Evolutionary conservation across 2,797 vertebrate species (phyloP).

Genomic region (Rhinella marina): DNA sequence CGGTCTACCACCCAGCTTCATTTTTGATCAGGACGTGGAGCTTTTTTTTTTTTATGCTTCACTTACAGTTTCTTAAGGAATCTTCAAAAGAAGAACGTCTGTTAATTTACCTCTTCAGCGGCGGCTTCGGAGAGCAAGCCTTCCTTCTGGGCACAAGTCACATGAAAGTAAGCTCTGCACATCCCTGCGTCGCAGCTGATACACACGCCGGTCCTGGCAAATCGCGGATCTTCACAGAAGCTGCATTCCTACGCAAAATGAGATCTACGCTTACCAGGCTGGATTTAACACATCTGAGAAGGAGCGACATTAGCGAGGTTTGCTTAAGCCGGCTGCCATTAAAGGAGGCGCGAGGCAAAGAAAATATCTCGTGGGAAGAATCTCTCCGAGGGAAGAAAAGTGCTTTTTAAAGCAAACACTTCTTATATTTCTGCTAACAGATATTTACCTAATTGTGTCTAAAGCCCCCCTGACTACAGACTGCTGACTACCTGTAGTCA

Average conservation of each 20-base stretch:
- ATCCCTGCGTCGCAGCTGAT: conserved; percentile 99
- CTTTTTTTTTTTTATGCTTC: conserved; percentile 24
- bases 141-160: conserved; percentile 97
- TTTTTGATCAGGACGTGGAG: conserved; percentile 28
- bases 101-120: conserved; percentile 88
- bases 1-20: conserved; percentile 10
- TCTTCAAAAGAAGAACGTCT: conserved; percentile 53
- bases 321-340: background rate
- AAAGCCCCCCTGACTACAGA: background rate
- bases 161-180: conserved; percentile 98
- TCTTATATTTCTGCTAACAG: background rate
- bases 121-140: conserved; percentile 97
- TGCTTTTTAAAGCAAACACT: background rate
- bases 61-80: conserved; percentile 52
- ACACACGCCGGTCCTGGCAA: conserved; percentile 95
- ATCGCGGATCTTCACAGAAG: conserved; percentile 95
- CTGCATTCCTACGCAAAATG: conserved; percentile 87
- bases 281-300: background rate
- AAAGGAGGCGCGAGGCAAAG: background rate
- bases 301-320: background rate
- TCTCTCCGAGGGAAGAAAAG: background rate
- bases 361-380: background rate
- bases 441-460: background rate
- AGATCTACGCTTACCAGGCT: background rate
- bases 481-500: background rate